Evolutionary conservation across 2,888 invertebrate species (phyloP), one percentile per base, ranked within the genome.

Genomic region (Drosophila monieri): DNA sequence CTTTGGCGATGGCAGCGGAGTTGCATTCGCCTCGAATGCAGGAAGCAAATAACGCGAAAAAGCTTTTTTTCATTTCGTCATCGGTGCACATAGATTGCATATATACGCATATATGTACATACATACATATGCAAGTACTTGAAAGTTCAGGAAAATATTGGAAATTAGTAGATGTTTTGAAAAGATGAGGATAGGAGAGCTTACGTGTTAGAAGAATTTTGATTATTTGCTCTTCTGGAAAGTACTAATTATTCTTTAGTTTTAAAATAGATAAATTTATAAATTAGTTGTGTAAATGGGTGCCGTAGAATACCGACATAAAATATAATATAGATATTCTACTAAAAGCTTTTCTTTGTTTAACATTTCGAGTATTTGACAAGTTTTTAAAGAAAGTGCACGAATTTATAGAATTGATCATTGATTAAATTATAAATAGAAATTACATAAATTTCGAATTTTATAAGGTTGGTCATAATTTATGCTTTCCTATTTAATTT

Each of bases 61-160:
- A 80, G 75, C 78, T 76, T 80, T 80, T 81, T 83, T 68, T 71
- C 68, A 80, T 81, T 76, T 78, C 79, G 77, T 80, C 79, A 79
- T 78, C 69, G 37, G 27, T 37, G 56, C 53, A 60, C 69, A 55
- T 52, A 65, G 37, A 70, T 21, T 44, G 44, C 51, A 52, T 49
- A 46, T 62, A 53, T 52, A 27, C 54, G 57, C 62, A 27, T 55
- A 35, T 49, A 21, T 49, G 27, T 30, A n/a, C 18, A 10, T 39
- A 14, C 32, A 46, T 37, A n/a, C 37, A 14, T 43, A 46, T 37
- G 14, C 37, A 56, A 30, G 56, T 41, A 54, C 47, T 54, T 59
- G 62, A 74, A 78, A 78, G 70, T 75, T 65, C 70, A 77, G 58
- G 60, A 64, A 80, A 74, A 74, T 66, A 18, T 60, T 47, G 56